A percentile compares a stretch with the other conserved stretches of the same genome.
phyloP scores from a whole-genome alignment of 2,797 vertebrate genomes.

The Balearica regulorum region DNA sequence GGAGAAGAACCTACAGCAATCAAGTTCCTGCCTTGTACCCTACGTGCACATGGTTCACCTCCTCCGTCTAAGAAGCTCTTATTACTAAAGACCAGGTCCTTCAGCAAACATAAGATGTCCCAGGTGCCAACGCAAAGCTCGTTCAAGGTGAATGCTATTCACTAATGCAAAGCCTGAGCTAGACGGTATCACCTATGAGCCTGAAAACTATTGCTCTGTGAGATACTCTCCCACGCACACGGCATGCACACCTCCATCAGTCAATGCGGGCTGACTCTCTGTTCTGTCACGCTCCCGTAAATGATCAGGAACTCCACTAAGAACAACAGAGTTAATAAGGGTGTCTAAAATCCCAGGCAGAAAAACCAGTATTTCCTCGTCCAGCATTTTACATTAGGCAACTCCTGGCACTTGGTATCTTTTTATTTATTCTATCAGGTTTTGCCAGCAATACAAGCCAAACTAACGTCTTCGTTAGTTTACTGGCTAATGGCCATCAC shows the following conservation, averaged over 20 bases:
- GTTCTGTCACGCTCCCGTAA: neutral
- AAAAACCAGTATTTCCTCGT: neutral
- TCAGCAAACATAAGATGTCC: neutral
- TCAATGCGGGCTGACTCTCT: rapidly evolving
- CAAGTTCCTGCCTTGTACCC: neutral
- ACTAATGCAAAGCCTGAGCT: neutral
- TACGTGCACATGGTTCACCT: rapidly evolving
- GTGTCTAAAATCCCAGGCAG: neutral
- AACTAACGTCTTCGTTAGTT: constrained; percentile 18
- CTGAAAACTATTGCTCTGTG: neutral
- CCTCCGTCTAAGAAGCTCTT: neutral
- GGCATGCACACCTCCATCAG: neutral
- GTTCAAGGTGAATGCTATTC: neutral
- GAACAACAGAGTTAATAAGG: neutral
- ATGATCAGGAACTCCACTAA: neutral
- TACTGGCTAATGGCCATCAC: neutral
- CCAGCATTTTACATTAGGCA: neutral
- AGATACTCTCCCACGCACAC: neutral
- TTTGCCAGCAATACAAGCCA: constrained; percentile 46
- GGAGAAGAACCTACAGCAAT: neutral
- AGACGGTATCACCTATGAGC: rapidly evolving
- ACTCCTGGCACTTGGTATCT: neutral
- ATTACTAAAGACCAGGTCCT: neutral
- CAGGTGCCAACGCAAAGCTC: neutral
- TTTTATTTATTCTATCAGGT: constrained; percentile 23